A percentile compares a stretch with the other conserved stretches of the same genome.
phyloP scores from a whole-genome alignment of 1,140 invertebrate genomes.

The Lucilia cuprina region DNA sequence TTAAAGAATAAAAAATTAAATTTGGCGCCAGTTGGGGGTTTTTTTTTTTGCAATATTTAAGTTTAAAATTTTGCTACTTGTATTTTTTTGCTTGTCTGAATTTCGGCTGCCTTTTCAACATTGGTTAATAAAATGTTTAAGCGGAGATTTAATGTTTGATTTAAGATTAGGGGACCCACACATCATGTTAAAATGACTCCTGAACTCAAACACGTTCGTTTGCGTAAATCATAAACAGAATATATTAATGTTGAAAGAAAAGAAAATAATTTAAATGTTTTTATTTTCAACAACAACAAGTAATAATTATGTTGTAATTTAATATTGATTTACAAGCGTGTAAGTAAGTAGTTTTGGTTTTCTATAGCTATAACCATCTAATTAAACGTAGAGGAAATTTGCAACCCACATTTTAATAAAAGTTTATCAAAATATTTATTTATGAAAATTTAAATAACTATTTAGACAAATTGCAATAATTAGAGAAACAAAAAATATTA shows the following conservation, averaged over 20 bases:
- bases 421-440: too few relatives aligned
- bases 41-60: neutral
- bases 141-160: slow-evolving; percentile 2
- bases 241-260: neutral
- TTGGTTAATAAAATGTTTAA: neutral
- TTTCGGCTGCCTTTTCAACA: neutral
- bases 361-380: neutral
- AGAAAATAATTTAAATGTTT: neutral
- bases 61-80: neutral
- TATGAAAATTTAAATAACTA: too few relatives aligned
- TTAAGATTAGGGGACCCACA: neutral
- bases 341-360: too few relatives aligned
- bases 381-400: neutral
- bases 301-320: neutral
- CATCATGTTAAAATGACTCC: neutral
- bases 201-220: neutral
- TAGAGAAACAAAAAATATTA: too few relatives aligned
- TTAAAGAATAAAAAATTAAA: neutral
- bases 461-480: too few relatives aligned
- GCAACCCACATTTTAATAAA: too few relatives aligned
- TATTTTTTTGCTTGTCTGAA: neutral
- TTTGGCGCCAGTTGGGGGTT: neutral
- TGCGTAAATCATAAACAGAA: neutral
- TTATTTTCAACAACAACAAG: neutral
- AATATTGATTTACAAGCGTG: neutral